Evolutionary conservation across 2,113 vertebrate genomes (phyloP).

Genomic region (Orientallactaga bullata): DNA sequence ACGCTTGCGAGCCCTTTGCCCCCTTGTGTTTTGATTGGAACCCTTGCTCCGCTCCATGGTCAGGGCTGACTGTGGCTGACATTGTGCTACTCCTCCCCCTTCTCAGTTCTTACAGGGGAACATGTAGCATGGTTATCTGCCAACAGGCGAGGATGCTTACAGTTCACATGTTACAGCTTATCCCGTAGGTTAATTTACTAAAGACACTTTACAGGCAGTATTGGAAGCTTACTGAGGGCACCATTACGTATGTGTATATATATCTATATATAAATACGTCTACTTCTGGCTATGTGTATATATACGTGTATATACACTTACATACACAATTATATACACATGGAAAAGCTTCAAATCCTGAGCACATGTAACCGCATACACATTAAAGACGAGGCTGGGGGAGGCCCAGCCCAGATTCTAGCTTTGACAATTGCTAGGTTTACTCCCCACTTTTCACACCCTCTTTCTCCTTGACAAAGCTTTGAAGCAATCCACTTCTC

Average conservation of each 20-base stretch:
- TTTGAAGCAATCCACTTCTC: neutral
- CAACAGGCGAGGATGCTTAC: constrained; percentile 67
- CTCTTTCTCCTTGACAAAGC: neutral
- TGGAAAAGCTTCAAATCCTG: constrained; percentile 74
- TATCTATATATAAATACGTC: constrained; percentile 43
- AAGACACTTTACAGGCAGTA: constrained; percentile 67
- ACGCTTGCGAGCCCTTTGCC: constrained; percentile 54
- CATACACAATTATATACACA: constrained; percentile 61
- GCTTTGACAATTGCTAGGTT: constrained; percentile 42
- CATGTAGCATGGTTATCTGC: constrained; percentile 56
- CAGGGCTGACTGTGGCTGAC: constrained; percentile 58
- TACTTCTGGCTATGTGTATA: constrained; percentile 64
- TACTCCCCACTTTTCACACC: constrained; percentile 20
- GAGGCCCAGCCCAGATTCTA: neutral
- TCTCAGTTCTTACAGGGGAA: constrained; percentile 63
- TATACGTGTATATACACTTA: neutral
- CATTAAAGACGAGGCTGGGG: constrained; percentile 67
- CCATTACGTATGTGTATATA: constrained; percentile 57
- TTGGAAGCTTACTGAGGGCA: constrained; percentile 59
- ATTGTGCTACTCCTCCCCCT: constrained; percentile 63
- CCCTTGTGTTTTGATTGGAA: constrained; percentile 76
- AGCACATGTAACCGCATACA: constrained; percentile 60
- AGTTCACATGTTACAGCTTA: constrained; percentile 67
- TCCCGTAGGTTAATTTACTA: constrained; percentile 66
- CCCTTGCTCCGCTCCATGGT: constrained; percentile 64